Evolutionary conservation across 1,140 invertebrate genomes (phyloP).

Genomic region (Hyposmocoma kahamanoa): DNA sequence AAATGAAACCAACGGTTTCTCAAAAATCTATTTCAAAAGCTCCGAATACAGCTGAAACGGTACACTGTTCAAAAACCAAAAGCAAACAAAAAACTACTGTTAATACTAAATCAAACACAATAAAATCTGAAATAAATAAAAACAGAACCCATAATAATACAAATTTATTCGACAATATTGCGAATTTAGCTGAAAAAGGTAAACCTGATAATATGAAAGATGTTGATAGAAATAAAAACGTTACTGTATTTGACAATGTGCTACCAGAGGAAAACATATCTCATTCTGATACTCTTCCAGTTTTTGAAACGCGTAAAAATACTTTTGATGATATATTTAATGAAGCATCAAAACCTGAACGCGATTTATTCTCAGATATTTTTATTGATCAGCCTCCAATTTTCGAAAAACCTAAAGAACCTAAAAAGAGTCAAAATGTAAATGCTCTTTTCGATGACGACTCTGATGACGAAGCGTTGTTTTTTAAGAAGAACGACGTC

Average conservation of each 20-base stretch:
- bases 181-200: neutral
- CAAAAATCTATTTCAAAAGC: too few species aligned
- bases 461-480: conserved; percentile 57
- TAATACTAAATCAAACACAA: too few species aligned
- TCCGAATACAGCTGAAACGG: too few species aligned
- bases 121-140: too few species aligned
- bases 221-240: neutral
- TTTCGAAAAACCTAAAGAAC: conserved; percentile 54
- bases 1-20: too few species aligned
- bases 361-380: conserved; percentile 35
- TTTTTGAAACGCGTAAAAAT: neutral
- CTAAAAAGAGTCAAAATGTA: conserved; percentile 58
- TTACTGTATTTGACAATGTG: conserved; percentile 3
- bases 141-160: neutral
- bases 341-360: conserved; percentile 9
- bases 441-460: conserved; percentile 64
- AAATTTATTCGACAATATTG: neutral
- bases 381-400: conserved; percentile 43
- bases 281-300: too few species aligned
- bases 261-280: neutral
- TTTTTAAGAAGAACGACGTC: conserved; percentile 53
- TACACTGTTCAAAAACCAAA: too few species aligned
- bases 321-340: neutral
- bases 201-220: neutral
- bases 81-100: too few species aligned